These are phyloP conservation scores for Cheilinus undulatus DNA, from an alignment of 2,113 vertebrate genomes.

Conservation along the genomic window DNA sequence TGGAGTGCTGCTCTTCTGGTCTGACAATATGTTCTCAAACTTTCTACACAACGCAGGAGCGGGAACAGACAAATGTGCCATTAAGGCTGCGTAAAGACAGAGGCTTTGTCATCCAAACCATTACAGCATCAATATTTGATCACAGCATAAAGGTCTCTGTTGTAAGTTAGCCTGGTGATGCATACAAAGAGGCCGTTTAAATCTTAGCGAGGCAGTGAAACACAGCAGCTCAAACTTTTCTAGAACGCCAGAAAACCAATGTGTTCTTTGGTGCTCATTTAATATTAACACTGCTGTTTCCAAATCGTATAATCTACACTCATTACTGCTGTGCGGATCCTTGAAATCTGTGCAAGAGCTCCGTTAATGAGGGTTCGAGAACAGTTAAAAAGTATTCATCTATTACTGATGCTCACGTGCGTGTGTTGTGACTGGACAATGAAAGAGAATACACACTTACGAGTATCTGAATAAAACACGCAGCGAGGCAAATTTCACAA, in stretches of 20 bases:
- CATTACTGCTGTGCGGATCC: conserved; percentile 24
- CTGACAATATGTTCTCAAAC: conserved; percentile 32
- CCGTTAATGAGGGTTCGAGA: conserved; percentile 28
- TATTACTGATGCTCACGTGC: conserved; percentile 28
- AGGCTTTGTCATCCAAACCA: conserved; percentile 63
- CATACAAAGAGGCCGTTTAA: conserved; percentile 54
- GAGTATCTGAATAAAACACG: too few species aligned
- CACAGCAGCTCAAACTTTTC: conserved; percentile 52
- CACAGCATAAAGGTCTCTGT: conserved; percentile 62
- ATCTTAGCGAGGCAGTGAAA: conserved; percentile 7
- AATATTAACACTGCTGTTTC: conserved; percentile 62
- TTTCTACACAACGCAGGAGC: conserved; percentile 9
- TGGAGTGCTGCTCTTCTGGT: background rate
- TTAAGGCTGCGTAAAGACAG: conserved; percentile 48
- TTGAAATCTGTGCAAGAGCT: conserved; percentile 32
- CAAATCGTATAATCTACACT: conserved; percentile 56
- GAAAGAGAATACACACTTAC: background rate
- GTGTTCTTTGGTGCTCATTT: conserved; percentile 58
- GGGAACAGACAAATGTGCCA: conserved; percentile 46
- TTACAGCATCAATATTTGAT: conserved; percentile 81
- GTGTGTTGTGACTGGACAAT: background rate
- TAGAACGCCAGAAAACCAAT: conserved; percentile 47
- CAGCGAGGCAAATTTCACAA: too few species aligned
- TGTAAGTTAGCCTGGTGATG: conserved; percentile 49
- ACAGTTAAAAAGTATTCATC: conserved; percentile 28